Evolutionary conservation across 2,797 vertebrate genomes (phyloP), one percentile per base, ranked within the genome.

Genomic region (Spinibarbus caldwelli): DNA sequence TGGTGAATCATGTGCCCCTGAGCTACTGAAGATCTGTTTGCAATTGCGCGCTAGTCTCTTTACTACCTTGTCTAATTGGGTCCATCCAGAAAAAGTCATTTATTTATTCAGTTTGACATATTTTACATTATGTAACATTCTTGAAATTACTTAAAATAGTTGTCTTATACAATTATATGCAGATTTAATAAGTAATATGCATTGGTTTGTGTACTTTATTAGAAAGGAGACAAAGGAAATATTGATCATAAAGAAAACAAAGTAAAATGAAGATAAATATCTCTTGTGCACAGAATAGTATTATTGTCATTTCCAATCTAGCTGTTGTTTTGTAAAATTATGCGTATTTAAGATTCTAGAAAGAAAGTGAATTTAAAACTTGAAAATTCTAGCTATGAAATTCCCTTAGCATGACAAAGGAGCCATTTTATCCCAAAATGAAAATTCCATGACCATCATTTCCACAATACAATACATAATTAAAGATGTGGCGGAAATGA

Each of bases 61-160:
- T 43, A 71, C n/a, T 64, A 36, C 38, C 41, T 73, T 59, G 49
- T 71, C 26, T 71, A 83, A 83, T 75, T 66, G 81, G 41, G 26
- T 83, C 43, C 72, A 52, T 67, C 0, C n/a, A 52, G 31, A 34
- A 67, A 76, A 38, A 7, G 26, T 3, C 5, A 4, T 17, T 76
- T 14, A 38, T 52, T 10, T 52, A 5, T 7, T 66, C 3, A 38
- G 7, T 17, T 67, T 59, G 17, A 59, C 34, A 52, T 10, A 26
- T 19, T 41, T 66, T 29, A 62, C 59, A 29, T 62, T 15, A 11
- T 71, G 15, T 21, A 12, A 43, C n/a, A 45, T 38, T 72, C 12
- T 72, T 54, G 8, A 80, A 70, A 80, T 52, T 6, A 8, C 45
- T 77, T 57, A 17, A 68, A 36, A 43, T 26, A 14, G 1, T 31